phyloP scores from a whole-genome alignment of 2,113 vertebrate genomes.

The Gasterosteus aculeatus region DNA sequence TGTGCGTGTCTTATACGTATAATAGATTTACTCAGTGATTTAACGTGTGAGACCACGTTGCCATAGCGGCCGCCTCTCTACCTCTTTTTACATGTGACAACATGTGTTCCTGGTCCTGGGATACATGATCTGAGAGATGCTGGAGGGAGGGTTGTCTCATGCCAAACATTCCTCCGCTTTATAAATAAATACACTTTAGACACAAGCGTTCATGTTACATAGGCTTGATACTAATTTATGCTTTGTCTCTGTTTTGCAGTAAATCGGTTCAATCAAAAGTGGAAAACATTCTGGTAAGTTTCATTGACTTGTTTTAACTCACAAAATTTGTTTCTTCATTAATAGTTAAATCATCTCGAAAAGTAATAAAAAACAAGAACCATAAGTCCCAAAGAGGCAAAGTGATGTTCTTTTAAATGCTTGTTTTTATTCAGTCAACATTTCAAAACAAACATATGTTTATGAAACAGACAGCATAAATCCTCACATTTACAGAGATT shows the following conservation, averaged over 20 bases:
- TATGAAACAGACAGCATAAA: neutral
- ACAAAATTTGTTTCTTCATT: neutral
- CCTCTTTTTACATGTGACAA: slow-evolving; percentile 68
- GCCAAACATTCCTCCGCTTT: slow-evolving; percentile 78
- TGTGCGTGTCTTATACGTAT: neutral
- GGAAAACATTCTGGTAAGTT: slow-evolving; percentile 99
- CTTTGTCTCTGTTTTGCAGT: slow-evolving; percentile 84
- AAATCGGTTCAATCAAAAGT: slow-evolving; percentile 99
- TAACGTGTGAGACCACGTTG: slow-evolving; percentile 57
- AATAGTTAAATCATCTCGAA: neutral
- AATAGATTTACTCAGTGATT: slow-evolving; percentile 11
- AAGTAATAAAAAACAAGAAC: neutral
- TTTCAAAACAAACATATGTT: neutral
- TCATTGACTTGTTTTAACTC: neutral
- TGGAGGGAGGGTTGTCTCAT: slow-evolving; percentile 74
- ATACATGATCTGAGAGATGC: slow-evolving; percentile 75
- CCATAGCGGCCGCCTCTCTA: slow-evolving; percentile 33
- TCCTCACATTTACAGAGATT: neutral
- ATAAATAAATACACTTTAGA: slow-evolving; percentile 83
- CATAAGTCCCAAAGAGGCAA: neutral
- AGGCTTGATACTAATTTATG: slow-evolving; percentile 70
- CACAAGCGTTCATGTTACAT: slow-evolving; percentile 72
- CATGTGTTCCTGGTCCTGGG: slow-evolving; percentile 74
- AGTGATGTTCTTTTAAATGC: neutral
- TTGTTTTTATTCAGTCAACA: neutral